These are phyloP conservation scores for Odontesthes bonariensis DNA, from an alignment of 2,113 vertebrate genomes.

Conservation along the genomic window DNA sequence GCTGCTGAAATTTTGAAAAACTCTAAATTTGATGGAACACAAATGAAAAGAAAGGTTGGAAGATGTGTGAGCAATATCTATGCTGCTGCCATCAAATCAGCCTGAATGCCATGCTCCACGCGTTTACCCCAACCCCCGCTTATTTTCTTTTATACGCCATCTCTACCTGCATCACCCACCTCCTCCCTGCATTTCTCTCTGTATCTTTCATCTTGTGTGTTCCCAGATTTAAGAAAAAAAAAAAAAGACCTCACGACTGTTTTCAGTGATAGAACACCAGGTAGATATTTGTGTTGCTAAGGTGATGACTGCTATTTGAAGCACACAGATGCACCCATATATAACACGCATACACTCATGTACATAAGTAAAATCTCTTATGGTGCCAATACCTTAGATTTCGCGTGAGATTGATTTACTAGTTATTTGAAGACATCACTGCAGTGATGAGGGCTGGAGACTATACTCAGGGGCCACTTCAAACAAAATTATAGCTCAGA, in stretches of 20 bases:
- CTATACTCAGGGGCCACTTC: conserved; percentile 61
- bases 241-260: not conserved
- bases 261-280: conserved; percentile 39
- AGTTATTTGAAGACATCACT: conserved; percentile 63
- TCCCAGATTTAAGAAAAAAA: conserved; percentile 33
- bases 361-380: conserved; percentile 33
- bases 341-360: conserved; percentile 15
- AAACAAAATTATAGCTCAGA: conserved; percentile 65
- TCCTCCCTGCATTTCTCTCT: conserved; percentile 37
- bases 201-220: conserved; percentile 41
- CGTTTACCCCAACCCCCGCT: conserved; percentile 30
- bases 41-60: conserved; percentile 29
- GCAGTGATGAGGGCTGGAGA: conserved; percentile 22
- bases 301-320: conserved; percentile 66
- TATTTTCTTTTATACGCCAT: conserved; percentile 49
- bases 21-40: conserved; percentile 32
- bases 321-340: conserved; percentile 25
- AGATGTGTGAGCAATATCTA: conserved; percentile 22
- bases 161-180: conserved; percentile 41
- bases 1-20: conserved; percentile 31
- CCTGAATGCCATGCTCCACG: conserved; percentile 25
- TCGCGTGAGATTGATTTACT: conserved; percentile 51
- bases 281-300: conserved; percentile 68
- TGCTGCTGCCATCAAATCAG: conserved; percentile 42
- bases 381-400: conserved; percentile 53